Base-by-base conservation (phyloP, 2,113 vertebrate species). In the Haemorhous mexicanus region DNA sequence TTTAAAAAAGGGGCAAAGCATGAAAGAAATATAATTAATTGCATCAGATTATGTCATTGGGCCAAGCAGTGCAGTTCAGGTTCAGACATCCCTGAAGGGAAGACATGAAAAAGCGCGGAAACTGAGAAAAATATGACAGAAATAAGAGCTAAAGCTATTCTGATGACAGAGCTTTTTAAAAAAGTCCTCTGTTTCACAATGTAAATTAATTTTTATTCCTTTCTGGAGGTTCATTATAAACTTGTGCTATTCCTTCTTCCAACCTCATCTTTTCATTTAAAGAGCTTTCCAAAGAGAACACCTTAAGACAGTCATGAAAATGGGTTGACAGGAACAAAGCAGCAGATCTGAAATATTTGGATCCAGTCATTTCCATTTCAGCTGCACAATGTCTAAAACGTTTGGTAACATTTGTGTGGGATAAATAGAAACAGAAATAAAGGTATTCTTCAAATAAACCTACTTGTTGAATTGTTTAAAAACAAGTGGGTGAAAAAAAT, bases 311-410 rank as follows among this genome's bases (percentile, higher is more conserved):
- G 39, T 62, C 32, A 90, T 49, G 72, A 22, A 92, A 69, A 75
- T 61, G 15, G 68, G 22, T 55, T 66, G n/a, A 79, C 43, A 90
- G 39, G 33, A 78, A 24, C 21, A 67, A 81, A 89, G 55, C 43
- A 69, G n/a, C 37, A 90, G n/a, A 83, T 68, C 23, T 89, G 41
- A 93, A 93, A 93, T 85, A 75, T 76, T 86, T 86, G 49, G 12
- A 53, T 47, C 16, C 19, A 47, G 28, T 76, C 56, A 85, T 94
- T 92, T 77, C 16, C 67, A 84, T 94, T 92, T 86, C 59, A 77
- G 55, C 41, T 62, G 30, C 50, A 75, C 24, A 72, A 13, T 16
- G 6, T 77, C 50, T 85, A 67, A 92, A 93, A 64, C 7, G 4
- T 24, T 92, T 82, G 33, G 19, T 77, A 94, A 84, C 3, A 47